These are phyloP conservation scores for Okamejei kenojei DNA, from an alignment of 2,797 vertebrate genomes.

Conservation along the genomic window DNA sequence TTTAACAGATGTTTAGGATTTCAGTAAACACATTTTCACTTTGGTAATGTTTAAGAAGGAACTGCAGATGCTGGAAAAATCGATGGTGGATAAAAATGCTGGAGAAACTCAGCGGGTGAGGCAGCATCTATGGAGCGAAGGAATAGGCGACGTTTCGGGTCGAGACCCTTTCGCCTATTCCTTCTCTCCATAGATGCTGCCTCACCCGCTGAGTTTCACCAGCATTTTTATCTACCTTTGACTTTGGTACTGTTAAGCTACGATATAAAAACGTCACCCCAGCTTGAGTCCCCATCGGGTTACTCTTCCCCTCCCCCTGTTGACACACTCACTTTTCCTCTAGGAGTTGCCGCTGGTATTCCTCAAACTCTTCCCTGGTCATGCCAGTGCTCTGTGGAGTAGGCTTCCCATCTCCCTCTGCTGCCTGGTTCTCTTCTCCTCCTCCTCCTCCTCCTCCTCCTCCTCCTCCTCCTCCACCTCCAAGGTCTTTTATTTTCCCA, in stretches of 20 bases:
- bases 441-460: slow-evolving; percentile 42
- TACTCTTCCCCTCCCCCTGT: neutral
- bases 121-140: no score
- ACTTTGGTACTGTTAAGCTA: neutral
- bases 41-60: no score
- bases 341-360: slow-evolving; percentile 62
- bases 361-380: slow-evolving; percentile 61
- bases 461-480: slow-evolving; percentile 40
- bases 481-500: slow-evolving; percentile 56
- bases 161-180: no score
- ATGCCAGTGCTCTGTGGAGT: slow-evolving; percentile 50
- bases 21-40: no score
- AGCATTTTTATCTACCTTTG: neutral
- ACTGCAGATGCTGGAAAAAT: no score
- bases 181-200: no score
- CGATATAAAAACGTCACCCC: neutral
- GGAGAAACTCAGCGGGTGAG: no score
- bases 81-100: no score
- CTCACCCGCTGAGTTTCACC: no score
- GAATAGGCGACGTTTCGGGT: no score
- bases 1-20: no score
- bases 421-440: slow-evolving; percentile 39
- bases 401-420: slow-evolving; percentile 49
- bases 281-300: neutral
- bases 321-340: slow-evolving; percentile 64